Conservation (phyloP, 2,888 invertebrate species). For the Melanargia galathea region DNA sequence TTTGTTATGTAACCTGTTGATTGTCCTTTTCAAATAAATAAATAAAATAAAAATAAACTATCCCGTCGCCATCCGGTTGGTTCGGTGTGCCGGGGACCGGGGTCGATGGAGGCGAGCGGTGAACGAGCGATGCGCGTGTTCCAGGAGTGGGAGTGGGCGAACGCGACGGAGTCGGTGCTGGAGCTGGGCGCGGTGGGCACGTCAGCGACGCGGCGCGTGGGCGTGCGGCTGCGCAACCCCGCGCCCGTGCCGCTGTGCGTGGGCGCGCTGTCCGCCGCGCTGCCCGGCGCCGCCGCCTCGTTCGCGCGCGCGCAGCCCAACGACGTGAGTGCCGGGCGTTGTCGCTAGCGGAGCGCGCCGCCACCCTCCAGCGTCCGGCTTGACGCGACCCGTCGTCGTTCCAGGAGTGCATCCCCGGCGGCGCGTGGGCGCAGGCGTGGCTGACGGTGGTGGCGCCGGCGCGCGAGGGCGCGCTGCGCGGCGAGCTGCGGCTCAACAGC, state of each 20-base stretch:
- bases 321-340: conserved; percentile 33
- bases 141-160: conserved; percentile 69
- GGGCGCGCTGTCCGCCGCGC: conserved; percentile 43
- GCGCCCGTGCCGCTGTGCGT: conserved; percentile 57
- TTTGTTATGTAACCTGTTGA: no score
- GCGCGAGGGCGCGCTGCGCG: conserved; percentile 46
- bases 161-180: conserved; percentile 40
- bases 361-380: no score
- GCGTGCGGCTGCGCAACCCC: conserved; percentile 69
- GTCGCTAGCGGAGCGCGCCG: no score
- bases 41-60: no score
- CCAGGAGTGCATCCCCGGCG: conserved; percentile 35
- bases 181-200: conserved; percentile 84
- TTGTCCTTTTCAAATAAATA: no score
- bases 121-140: background rate
- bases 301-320: conserved; percentile 40
- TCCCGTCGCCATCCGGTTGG: no score
- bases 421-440: conserved; percentile 42
- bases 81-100: no score
- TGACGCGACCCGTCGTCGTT: no score
- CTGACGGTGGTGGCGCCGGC: conserved; percentile 55
- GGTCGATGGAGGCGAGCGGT: no score
- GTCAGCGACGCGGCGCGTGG: conserved; percentile 85
- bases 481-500: conserved; percentile 45
- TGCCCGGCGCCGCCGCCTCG: conserved; percentile 48